A percentile compares a stretch with the other conserved stretches of the same genome.
Evolutionary conservation across 2,113 vertebrate species (phyloP).

Genomic region (Malurus elegans): DNA sequence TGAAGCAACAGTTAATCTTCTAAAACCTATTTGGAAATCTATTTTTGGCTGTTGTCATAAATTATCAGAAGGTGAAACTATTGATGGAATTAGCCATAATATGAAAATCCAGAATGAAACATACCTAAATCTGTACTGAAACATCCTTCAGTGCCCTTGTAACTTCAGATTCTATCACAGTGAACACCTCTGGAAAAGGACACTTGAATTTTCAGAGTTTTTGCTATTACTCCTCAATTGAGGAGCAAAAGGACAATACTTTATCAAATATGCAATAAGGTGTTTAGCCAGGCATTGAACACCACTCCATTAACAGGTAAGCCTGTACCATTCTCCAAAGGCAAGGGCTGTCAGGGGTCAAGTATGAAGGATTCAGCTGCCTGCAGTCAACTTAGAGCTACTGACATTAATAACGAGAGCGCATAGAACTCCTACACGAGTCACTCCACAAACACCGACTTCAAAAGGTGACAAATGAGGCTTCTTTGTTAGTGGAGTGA

Average conservation of each 20-base stretch:
- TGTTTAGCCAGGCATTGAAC: neutral
- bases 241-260: neutral
- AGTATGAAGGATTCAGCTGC: neutral
- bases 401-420: neutral
- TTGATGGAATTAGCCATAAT: neutral
- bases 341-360: neutral
- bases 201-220: neutral
- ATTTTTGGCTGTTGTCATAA: neutral
- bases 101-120: neutral
- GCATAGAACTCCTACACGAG: fast-evolving
- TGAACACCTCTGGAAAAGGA: neutral
- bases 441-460: neutral
- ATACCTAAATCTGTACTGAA: neutral
- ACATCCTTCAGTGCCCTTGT: neutral
- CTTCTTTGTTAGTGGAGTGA: neutral
- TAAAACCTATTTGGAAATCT: neutral
- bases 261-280: neutral
- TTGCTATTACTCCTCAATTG: neutral
- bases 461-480: neutral
- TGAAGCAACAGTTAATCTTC: neutral
- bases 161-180: neutral
- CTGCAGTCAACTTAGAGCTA: neutral
- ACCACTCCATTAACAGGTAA: neutral
- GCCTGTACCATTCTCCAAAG: neutral
- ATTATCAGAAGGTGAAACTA: neutral